Percentiles rank a stretch among this genome's conserved stretches.
Evolutionary conservation across 2,113 vertebrate genomes (phyloP).

Genomic region (Stictonetta naevosa): DNA sequence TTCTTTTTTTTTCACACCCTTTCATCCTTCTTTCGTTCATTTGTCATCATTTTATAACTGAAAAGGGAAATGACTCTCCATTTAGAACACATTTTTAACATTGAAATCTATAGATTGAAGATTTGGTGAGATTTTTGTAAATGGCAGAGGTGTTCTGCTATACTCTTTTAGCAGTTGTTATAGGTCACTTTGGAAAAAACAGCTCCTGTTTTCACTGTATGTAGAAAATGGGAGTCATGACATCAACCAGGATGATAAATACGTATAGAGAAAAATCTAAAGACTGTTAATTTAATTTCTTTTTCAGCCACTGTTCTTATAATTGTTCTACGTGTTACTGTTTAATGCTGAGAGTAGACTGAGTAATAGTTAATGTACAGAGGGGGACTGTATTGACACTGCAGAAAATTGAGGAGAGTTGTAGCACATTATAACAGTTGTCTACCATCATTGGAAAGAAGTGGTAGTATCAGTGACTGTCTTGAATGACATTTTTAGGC

Average conservation of each 20-base stretch:
- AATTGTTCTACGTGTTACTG: background rate
- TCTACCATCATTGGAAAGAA: background rate
- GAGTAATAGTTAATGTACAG: background rate
- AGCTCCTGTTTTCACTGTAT: background rate
- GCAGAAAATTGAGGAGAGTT: background rate
- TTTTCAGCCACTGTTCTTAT: background rate
- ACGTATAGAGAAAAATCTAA: background rate
- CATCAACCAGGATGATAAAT: background rate
- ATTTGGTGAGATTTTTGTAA: background rate
- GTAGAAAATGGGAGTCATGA: accelerated
- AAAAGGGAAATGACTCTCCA: background rate
- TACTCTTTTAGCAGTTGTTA: background rate
- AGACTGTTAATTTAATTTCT: background rate
- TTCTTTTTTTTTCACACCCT: background rate
- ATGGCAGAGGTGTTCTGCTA: background rate
- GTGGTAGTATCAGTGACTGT: background rate
- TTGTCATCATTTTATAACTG: background rate
- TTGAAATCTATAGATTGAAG: background rate
- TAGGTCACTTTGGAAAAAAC: background rate
- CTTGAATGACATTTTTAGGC: background rate
- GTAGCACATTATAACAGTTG: background rate
- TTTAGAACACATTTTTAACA: background rate
- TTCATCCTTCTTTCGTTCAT: background rate
- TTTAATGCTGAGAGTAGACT: background rate
- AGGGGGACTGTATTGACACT: background rate